These are phyloP conservation scores for Bubo blakistoni DNA, from an alignment of 2,113 vertebrate genomes.

Conservation along the genomic window DNA sequence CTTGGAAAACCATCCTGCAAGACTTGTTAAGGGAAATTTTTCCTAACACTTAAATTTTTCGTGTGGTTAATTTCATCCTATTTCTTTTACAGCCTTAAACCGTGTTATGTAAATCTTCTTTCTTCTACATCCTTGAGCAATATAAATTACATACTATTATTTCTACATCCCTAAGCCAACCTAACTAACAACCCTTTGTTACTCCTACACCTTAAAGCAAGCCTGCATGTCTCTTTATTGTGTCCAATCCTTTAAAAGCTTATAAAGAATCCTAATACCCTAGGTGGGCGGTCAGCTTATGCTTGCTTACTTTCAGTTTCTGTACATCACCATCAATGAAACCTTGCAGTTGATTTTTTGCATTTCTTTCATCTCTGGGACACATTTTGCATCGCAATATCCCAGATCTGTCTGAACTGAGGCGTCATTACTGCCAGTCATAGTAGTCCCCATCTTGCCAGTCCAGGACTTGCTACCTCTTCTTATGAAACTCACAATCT, in stretches of 20 bases:
- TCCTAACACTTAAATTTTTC: neutral
- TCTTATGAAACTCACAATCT: neutral
- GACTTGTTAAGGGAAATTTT: neutral
- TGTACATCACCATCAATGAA: neutral
- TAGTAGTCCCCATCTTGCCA: neutral
- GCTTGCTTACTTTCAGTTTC: neutral
- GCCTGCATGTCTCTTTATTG: neutral
- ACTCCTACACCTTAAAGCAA: neutral
- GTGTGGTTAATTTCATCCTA: conserved; percentile 24
- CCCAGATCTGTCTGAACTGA: neutral
- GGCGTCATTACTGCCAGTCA: neutral
- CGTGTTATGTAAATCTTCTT: neutral
- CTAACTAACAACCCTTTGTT: neutral
- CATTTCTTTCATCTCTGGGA: neutral
- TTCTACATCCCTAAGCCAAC: neutral
- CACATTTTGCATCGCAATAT: neutral
- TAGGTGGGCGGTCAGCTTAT: neutral
- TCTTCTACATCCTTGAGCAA: neutral
- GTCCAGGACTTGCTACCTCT: neutral
- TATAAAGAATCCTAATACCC: neutral
- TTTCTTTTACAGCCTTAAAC: conserved; percentile 26
- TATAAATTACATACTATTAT: conserved; percentile 19
- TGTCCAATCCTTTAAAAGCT: neutral
- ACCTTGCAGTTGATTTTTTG: neutral
- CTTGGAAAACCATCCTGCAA: neutral